A percentile compares a stretch with the other conserved stretches of the same genome.
Evolutionary conservation across 1,140 invertebrate genomes (phyloP).

Genomic region (Aphelinus atriplicis): DNA sequence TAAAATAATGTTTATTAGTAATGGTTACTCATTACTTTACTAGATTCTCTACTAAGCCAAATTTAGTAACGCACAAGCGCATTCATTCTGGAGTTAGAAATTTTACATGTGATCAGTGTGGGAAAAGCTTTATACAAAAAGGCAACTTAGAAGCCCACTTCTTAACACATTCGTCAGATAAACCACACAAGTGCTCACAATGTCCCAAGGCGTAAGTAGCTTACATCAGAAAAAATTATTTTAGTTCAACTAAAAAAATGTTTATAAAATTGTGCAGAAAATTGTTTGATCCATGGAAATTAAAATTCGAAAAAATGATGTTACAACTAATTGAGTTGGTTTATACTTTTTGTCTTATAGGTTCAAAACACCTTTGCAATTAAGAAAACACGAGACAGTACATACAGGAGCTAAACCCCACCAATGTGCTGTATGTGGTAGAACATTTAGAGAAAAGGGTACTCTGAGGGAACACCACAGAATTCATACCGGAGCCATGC

Average conservation of each 20-base stretch:
- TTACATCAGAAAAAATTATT: too few species aligned
- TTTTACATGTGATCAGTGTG: slow-evolving; percentile 71
- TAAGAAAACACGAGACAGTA: slow-evolving; percentile 70
- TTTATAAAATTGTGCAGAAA: neutral
- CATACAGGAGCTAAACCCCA: slow-evolving; percentile 79
- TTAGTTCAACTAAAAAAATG: neutral
- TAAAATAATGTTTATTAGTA: neutral
- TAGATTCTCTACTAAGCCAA: slow-evolving; percentile 69
- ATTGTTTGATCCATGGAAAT: too few species aligned
- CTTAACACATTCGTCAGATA: slow-evolving; percentile 68
- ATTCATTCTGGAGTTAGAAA: slow-evolving; percentile 69
- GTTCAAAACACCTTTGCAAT: slow-evolving; percentile 68
- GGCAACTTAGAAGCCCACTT: slow-evolving; percentile 71
- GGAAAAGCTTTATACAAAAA: slow-evolving; percentile 72
- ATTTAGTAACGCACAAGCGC: slow-evolving; percentile 69
- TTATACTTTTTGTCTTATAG: slow-evolving; percentile 43
- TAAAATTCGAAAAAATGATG: too few species aligned
- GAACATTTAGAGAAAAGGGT: slow-evolving; percentile 74
- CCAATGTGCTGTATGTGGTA: slow-evolving; percentile 78
- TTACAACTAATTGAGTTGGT: too few species aligned
- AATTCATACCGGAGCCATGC: slow-evolving; percentile 88
- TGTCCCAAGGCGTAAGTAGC: slow-evolving; percentile 62
- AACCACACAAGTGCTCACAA: slow-evolving; percentile 60
- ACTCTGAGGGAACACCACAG: slow-evolving; percentile 71
- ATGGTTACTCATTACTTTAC: neutral